phyloP scores from a whole-genome alignment of 2,113 vertebrate species.

The Zosterops lateralis region DNA sequence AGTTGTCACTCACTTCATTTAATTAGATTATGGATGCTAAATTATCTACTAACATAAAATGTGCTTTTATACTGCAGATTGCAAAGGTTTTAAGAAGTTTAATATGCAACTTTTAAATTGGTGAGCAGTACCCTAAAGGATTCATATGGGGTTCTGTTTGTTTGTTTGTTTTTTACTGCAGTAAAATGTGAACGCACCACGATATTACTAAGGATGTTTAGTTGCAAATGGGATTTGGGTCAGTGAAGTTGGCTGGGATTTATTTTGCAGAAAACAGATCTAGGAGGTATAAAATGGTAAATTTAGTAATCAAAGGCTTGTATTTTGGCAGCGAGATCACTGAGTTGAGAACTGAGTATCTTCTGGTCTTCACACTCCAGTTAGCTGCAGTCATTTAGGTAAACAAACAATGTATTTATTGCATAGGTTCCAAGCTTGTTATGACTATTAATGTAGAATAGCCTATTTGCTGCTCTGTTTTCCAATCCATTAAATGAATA shows the following conservation, averaged over 20 bases:
- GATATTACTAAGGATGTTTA: constrained; percentile 54
- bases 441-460: constrained; percentile 25
- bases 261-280: constrained; percentile 59
- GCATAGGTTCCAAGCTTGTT: not conserved
- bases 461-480: constrained; percentile 45
- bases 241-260: constrained; percentile 61
- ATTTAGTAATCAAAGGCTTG: constrained; percentile 28
- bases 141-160: constrained; percentile 11
- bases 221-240: constrained; percentile 73
- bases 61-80: constrained; percentile 78
- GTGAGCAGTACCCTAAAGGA: constrained; percentile 72
- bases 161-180: constrained; percentile 54
- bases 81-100: constrained; percentile 75
- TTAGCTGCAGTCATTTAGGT: constrained; percentile 44
- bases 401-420: constrained; percentile 36
- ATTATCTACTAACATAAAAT: constrained; percentile 79
- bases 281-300: constrained; percentile 40
- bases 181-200: constrained; percentile 39
- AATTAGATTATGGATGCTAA: constrained; percentile 79
- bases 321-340: constrained; percentile 18
- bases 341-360: constrained; percentile 22
- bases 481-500: constrained; percentile 42
- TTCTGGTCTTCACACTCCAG: constrained; percentile 39
- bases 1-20: constrained; percentile 79
- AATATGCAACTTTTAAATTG: constrained; percentile 78